Conservation (phyloP, 1,140 invertebrate species). For the Drosophila bifasciata region DNA sequence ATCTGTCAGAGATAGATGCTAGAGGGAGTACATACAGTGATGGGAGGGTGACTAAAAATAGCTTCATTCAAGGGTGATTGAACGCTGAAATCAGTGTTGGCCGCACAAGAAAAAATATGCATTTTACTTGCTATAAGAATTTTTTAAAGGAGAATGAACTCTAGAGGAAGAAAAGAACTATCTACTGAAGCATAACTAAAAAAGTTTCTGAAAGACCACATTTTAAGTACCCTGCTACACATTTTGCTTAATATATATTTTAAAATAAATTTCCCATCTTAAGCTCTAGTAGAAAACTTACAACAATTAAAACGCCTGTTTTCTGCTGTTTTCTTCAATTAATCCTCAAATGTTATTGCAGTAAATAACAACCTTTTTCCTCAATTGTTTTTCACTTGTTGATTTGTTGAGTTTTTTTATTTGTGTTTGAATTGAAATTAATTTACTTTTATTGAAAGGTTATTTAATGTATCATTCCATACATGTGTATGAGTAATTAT, state of each 20-base stretch:
- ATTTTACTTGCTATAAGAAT: too few relatives aligned
- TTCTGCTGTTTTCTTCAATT: neutral
- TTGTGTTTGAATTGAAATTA: conserved; percentile 28
- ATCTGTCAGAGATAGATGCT: too few relatives aligned
- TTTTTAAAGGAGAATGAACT: too few relatives aligned
- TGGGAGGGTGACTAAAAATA: too few relatives aligned
- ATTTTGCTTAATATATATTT: neutral
- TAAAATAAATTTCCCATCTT: neutral
- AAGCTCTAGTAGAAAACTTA: conserved; percentile 16
- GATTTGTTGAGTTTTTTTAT: conserved; percentile 12
- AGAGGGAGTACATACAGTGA: too few relatives aligned
- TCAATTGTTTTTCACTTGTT: conserved; percentile 31
- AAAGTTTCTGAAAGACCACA: too few relatives aligned
- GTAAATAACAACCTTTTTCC: neutral
- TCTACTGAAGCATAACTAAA: too few relatives aligned
- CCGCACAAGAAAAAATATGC: too few relatives aligned
- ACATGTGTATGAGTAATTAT: conserved; percentile 2
- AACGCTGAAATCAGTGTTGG: too few relatives aligned
- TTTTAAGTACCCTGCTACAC: neutral
- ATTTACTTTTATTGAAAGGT: conserved; percentile 41
- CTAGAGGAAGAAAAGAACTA: too few relatives aligned
- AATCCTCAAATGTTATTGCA: conserved; percentile 22
- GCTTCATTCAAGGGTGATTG: too few relatives aligned
- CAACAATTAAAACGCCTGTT: conserved; percentile 7
- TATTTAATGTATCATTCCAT: conserved; percentile 47